Conservation (phyloP, 2,113 vertebrate genomes). For the Oncorhynchus clarkii region DNA sequence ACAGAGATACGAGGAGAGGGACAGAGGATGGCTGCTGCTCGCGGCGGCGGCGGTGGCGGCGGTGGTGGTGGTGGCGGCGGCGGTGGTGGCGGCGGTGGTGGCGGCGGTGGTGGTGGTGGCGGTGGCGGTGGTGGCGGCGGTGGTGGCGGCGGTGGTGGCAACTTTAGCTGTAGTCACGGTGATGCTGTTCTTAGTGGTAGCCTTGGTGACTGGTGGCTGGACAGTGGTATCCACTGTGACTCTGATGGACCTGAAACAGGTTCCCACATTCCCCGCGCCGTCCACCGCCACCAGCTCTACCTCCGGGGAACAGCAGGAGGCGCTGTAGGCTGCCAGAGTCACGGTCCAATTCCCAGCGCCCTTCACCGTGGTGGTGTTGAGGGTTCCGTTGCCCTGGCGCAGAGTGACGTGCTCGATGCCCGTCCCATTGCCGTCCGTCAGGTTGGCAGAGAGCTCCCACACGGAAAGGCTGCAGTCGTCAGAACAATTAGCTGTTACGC, state of each 20-base stretch:
- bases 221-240: background rate
- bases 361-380: constrained; percentile 31
- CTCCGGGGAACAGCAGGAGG: constrained; percentile 52
- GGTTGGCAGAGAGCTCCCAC: constrained; percentile 48
- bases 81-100: too few relatives aligned
- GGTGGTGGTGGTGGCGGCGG: background rate
- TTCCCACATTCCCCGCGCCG: constrained; percentile 58
- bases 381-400: constrained; percentile 51
- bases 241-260: constrained; percentile 58
- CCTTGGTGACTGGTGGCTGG: background rate
- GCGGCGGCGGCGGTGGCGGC: background rate
- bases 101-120: background rate
- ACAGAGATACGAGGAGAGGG: too few relatives aligned
- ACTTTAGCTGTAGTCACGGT: background rate
- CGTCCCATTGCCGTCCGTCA: constrained; percentile 50
- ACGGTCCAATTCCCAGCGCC: constrained; percentile 16
- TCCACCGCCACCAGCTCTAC: constrained; percentile 61
- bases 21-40: too few relatives aligned
- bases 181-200: background rate
- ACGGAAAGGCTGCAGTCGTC: constrained; percentile 26
- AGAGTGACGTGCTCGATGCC: constrained; percentile 51
- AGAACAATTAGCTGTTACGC: constrained; percentile 42
- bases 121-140: too few relatives aligned
- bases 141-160: background rate
- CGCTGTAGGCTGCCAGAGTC: constrained; percentile 52